Percentiles rank a stretch among this genome's conserved stretches.
Evolutionary conservation across 92 coral and sea anemone genomes (phyloP).

Genomic region (Plumapathes pennacea): DNA sequence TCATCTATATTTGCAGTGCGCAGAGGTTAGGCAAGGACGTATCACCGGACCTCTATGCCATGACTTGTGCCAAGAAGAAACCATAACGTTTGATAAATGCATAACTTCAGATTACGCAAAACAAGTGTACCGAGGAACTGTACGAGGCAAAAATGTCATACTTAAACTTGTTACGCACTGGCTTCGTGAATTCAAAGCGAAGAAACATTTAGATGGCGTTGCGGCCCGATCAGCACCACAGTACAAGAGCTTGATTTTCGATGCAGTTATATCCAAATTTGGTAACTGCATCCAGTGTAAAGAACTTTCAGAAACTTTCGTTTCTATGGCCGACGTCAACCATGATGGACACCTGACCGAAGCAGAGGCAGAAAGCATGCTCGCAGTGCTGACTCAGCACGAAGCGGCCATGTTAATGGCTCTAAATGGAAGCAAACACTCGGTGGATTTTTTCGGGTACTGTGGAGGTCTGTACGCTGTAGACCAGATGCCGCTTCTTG

Average conservation of each 20-base stretch:
- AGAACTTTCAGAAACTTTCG: slow-evolving; percentile 11
- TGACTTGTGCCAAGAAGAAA: slow-evolving; percentile 22
- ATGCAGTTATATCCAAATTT: slow-evolving; percentile 31
- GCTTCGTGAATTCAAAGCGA: slow-evolving; percentile 23
- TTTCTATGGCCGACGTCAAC: slow-evolving; percentile 51
- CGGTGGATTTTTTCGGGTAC: slow-evolving; percentile 66
- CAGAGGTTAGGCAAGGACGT: slow-evolving; percentile 16
- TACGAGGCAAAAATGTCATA: slow-evolving; percentile 25
- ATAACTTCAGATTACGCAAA: slow-evolving; percentile 32
- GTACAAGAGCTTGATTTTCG: slow-evolving; percentile 9
- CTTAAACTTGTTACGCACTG: slow-evolving; percentile 35
- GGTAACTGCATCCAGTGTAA: slow-evolving; percentile 63
- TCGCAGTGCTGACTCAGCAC: slow-evolving; percentile 37
- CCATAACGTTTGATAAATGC: slow-evolving; percentile 23
- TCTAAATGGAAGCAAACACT: slow-evolving; percentile 63
- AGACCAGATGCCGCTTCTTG: slow-evolving; percentile 49
- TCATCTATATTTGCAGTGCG: slow-evolving; percentile 28
- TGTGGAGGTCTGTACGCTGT: slow-evolving; percentile 69
- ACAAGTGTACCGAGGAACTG: slow-evolving; percentile 35
- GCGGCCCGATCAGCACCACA: background rate
- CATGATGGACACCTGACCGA: slow-evolving; percentile 48
- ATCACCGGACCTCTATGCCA: slow-evolving; percentile 46
- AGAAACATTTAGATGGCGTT: background rate
- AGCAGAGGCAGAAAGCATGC: slow-evolving; percentile 49
- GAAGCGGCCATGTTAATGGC: slow-evolving; percentile 61